These are phyloP conservation scores for Perccottus glenii DNA, from an alignment of 2,113 vertebrate species.

Conservation along the genomic window DNA sequence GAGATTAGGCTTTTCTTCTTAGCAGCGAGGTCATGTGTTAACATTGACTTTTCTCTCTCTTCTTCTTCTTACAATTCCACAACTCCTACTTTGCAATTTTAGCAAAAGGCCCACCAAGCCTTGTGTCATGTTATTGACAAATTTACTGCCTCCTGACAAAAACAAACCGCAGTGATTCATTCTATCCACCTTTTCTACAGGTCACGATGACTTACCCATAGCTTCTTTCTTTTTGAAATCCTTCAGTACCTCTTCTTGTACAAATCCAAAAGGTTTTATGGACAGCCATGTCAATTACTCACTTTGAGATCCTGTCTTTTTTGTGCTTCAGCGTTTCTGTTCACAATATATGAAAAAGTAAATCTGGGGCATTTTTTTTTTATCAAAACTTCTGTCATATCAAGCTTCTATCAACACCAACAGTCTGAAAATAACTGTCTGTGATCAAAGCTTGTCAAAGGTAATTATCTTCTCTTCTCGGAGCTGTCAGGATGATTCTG, in stretches of 20 bases:
- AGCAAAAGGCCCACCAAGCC: constrained; percentile 17
- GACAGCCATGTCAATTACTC: constrained; percentile 35
- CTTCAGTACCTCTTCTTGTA: constrained; percentile 24
- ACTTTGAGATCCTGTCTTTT: constrained; percentile 36
- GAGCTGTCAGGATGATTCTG: constrained; percentile 56
- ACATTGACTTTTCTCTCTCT: constrained; percentile 39
- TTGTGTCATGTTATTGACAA: constrained; percentile 42
- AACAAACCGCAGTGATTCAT: constrained; percentile 60
- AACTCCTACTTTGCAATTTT: constrained; percentile 41
- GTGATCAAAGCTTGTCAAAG: constrained; percentile 80
- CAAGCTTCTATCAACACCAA: constrained; percentile 66
- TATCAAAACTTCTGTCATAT: constrained; percentile 45
- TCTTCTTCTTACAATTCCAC: constrained; percentile 37
- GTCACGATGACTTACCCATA: constrained; percentile 23
- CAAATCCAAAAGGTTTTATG: constrained; percentile 45
- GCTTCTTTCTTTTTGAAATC: not conserved
- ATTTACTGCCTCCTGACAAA: constrained; percentile 34
- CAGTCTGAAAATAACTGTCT: constrained; percentile 65
- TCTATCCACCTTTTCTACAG: constrained; percentile 55
- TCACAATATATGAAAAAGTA: constrained; percentile 33
- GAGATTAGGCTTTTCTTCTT: constrained; percentile 50
- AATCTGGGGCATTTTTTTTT: constrained; percentile 42
- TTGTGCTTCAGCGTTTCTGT: constrained; percentile 42
- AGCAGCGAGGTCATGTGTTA: constrained; percentile 42
- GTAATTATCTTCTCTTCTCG: constrained; percentile 67